Evolutionary conservation across 2,888 invertebrate species (phyloP), one percentile per base, ranked within the genome.

Genomic region (Diadromus collaris): DNA sequence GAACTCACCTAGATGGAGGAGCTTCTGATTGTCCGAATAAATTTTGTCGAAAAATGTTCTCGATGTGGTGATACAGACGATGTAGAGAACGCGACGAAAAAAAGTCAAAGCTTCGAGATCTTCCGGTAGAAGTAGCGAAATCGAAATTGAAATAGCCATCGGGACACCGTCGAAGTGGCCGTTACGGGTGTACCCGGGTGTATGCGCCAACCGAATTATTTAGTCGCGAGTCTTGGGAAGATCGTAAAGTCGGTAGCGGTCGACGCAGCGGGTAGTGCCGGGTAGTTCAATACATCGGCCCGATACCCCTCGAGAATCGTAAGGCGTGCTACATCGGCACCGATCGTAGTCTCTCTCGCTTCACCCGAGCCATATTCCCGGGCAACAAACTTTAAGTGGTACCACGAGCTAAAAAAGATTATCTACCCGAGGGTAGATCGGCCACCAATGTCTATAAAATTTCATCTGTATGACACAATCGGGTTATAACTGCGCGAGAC

Each of bases 211-310:
- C 78, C 76, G 79, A 85, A 85, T 86, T 86, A 86, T 86, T 86
- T 86, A 86, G 80, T 76, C 80, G 76, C 69, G 78, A 78, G 82
- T 83, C 82, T 83, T 83, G 79, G 74, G 80, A 76, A 83, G 83
- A 76, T 79, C 79, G 79, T 79, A 73, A 74, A 79, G 76, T 79
- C 76, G 72, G 58, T 56, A 60, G 69, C 51, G 73, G 65, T 72
- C 63, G 76, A 54, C 64, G 56, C 38, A 76, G 48, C 51, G 24
- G 32, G n/a, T n/a, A 60, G 58, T 32, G 21, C 60, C 48, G 46
- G 24, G 34, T 24, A 46, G 44, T 44, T 44, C 46, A 24, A 60
- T 44, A 60, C 46, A 70, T 60, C 58, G 56, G 64, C 48, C 61
- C 48, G 69, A 79, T 73, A 76, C 69, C 79, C 69, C 65, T 65